Evolutionary conservation across 1,140 invertebrate species (phyloP).

Genomic region (Drosophila kanapiae): DNA sequence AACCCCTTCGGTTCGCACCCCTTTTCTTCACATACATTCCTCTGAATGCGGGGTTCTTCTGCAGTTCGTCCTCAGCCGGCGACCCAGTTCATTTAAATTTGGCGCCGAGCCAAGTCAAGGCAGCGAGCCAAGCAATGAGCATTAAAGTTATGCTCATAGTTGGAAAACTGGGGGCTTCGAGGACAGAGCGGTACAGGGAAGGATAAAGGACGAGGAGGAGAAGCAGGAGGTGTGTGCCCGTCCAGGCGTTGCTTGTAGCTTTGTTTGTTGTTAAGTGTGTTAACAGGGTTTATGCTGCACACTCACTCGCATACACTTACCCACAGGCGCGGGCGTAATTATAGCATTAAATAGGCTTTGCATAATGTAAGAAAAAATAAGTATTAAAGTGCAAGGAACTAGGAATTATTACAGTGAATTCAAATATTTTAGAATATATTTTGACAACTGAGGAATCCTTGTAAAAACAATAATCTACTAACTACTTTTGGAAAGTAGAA

Average conservation of each 20-base stretch:
- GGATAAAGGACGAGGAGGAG: neutral
- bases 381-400: neutral
- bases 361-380: neutral
- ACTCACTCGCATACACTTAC: conserved; percentile 39
- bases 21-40: conserved; percentile 6
- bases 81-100: conserved; percentile 80
- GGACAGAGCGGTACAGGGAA: too few relatives aligned
- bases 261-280: conserved; percentile 82
- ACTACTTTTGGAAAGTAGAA: neutral
- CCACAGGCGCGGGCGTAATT: conserved; percentile 21
- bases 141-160: conserved; percentile 79
- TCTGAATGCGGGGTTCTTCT: conserved; percentile 33
- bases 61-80: conserved; percentile 41
- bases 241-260: conserved; percentile 60
- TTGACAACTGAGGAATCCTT: neutral
- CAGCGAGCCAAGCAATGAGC: conserved; percentile 65
- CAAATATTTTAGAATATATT: too few relatives aligned
- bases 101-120: conserved; percentile 63
- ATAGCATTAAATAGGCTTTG: conserved; percentile 7
- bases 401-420: neutral
- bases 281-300: conserved; percentile 77
- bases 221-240: conserved; percentile 34
- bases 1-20: conserved; percentile 5
- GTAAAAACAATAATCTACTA: neutral
- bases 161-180: conserved; percentile 17